These are phyloP conservation scores for Sebastes minor DNA, from an alignment of 2,797 vertebrate species.

Conservation along the genomic window DNA sequence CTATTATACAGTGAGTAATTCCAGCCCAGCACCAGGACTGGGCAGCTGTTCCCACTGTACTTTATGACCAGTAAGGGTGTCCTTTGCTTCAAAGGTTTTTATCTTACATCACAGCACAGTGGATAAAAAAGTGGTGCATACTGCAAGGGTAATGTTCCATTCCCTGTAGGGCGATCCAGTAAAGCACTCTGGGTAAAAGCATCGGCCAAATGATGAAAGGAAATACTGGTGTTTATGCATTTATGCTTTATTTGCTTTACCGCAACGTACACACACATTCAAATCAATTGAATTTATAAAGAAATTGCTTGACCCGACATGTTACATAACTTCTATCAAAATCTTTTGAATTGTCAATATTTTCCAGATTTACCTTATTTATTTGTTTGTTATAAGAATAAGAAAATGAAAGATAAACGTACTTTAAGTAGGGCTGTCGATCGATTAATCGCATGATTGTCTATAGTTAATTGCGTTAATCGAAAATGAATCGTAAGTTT, in stretches of 20 bases:
- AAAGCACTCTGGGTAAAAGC: constrained; percentile 44
- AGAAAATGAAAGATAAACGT: background rate
- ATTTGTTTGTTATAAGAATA: background rate
- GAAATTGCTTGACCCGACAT: background rate
- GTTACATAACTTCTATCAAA: background rate
- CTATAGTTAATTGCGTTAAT: no score
- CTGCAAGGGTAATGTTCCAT: constrained; percentile 40
- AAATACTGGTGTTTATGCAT: constrained; percentile 5
- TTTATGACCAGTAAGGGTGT: constrained; percentile 33
- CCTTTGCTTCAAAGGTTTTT: constrained; percentile 53
- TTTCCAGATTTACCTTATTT: background rate
- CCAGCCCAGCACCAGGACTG: background rate
- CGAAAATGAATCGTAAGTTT: no score
- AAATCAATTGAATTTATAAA: background rate
- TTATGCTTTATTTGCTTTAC: background rate
- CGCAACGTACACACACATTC: background rate
- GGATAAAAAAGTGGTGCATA: constrained; percentile 33
- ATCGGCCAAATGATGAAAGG: constrained; percentile 14
- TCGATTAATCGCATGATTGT: no score
- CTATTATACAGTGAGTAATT: constrained; percentile 40
- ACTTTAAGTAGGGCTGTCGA: no score
- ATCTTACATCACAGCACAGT: constrained; percentile 23
- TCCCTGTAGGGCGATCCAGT: constrained; percentile 25
- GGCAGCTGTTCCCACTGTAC: constrained; percentile 30
- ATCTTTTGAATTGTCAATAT: background rate